These are phyloP conservation scores for Ciconia nigra DNA, from an alignment of 2,797 vertebrate species.

Conservation along the genomic window DNA sequence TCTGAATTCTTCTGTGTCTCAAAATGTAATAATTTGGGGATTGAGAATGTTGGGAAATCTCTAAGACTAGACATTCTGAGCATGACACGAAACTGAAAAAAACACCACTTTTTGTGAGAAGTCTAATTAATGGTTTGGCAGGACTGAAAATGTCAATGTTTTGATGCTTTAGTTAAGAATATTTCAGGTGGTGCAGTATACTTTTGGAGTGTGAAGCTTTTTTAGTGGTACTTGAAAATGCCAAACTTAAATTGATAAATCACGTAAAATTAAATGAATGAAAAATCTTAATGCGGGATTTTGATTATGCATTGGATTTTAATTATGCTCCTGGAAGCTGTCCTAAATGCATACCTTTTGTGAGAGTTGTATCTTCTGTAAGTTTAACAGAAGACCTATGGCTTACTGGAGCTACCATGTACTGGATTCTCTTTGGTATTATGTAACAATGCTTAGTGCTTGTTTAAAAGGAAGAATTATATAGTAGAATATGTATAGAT, in stretches of 20 bases:
- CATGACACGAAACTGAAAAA: background rate
- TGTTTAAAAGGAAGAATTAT: background rate
- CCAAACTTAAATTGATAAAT: background rate
- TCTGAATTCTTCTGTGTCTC: background rate
- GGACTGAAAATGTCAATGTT: background rate
- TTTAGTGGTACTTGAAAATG: background rate
- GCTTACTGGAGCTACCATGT: background rate
- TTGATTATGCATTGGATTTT: background rate
- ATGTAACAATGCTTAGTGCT: background rate
- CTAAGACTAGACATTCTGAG: background rate
- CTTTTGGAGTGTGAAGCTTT: background rate
- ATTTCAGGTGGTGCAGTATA: background rate
- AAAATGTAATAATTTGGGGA: background rate
- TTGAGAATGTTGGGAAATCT: background rate
- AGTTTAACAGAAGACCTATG: background rate
- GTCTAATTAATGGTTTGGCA: background rate
- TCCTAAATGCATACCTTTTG: background rate
- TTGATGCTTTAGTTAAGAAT: background rate
- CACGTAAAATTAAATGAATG: background rate
- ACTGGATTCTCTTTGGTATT: background rate
- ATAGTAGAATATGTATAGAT: background rate
- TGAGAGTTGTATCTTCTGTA: background rate
- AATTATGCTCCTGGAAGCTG: background rate
- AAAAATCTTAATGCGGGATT: background rate
- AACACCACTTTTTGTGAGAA: rapidly evolving